A percentile compares a stretch with the other conserved stretches of the same genome.
Conservation (phyloP, 92 coral and sea anemone species). For the Palythoa grandiflora region DNA sequence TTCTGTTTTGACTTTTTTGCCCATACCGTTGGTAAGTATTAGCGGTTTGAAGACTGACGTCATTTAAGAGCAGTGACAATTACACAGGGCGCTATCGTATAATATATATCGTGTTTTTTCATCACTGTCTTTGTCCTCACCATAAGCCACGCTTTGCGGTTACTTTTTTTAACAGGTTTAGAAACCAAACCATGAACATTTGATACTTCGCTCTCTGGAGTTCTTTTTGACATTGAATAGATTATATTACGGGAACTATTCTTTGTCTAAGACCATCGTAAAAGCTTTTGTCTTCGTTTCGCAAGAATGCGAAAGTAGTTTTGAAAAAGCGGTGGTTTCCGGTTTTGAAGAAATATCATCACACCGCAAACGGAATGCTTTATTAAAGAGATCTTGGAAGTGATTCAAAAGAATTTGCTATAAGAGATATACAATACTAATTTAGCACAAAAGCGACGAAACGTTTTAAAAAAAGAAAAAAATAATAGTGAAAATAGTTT, state of each 20-base stretch:
- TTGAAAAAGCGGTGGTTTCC: neutral
- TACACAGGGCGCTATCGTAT: neutral
- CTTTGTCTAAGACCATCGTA: slow-evolving; percentile 17
- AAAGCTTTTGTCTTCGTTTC: slow-evolving; percentile 28
- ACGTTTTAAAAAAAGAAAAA: neutral
- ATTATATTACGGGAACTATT: neutral
- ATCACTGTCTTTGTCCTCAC: slow-evolving; percentile 27
- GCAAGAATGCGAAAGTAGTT: slow-evolving; percentile 38
- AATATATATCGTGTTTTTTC: neutral
- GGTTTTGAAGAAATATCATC: slow-evolving; percentile 20
- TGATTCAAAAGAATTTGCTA: neutral
- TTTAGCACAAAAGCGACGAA: neutral
- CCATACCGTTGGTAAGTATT: neutral
- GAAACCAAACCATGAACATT: slow-evolving; percentile 20
- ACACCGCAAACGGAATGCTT: slow-evolving; percentile 1
- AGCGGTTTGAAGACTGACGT: slow-evolving; percentile 1
- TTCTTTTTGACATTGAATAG: slow-evolving; percentile 23
- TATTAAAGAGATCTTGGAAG: slow-evolving; percentile 1
- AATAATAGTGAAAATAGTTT: neutral
- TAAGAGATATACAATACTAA: neutral
- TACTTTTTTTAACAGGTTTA: neutral
- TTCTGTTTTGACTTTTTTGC: neutral
- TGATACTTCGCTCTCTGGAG: slow-evolving; percentile 25
- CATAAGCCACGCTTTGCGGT: slow-evolving; percentile 34
- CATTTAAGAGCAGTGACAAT: neutral